phyloP scores from a whole-genome alignment of 2,113 vertebrate genomes.

The Halichoerus grypus region DNA sequence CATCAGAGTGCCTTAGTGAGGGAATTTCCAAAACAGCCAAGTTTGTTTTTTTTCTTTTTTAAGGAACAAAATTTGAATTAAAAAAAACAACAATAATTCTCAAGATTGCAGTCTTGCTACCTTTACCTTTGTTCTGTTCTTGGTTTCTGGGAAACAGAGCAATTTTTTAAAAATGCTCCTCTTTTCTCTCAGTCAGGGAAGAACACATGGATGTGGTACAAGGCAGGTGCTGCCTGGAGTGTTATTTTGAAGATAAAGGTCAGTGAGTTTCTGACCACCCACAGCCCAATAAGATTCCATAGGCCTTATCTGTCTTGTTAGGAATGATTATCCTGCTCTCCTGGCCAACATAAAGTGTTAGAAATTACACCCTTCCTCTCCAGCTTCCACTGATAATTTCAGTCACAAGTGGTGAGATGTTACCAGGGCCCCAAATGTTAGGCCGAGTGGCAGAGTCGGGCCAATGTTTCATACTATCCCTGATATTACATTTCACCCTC shows the following conservation, averaged over 20 bases:
- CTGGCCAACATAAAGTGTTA: neutral
- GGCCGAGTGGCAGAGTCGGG: neutral
- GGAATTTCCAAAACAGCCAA: neutral
- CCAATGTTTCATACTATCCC: neutral
- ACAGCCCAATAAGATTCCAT: neutral
- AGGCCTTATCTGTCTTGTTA: neutral
- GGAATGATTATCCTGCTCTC: neutral
- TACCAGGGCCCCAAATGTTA: neutral
- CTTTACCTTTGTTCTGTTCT: neutral
- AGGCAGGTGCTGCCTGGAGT: neutral
- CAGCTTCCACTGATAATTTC: neutral
- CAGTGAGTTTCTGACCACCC: neutral
- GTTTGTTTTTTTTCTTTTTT: neutral
- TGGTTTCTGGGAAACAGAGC: neutral
- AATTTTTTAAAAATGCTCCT: fast-evolving
- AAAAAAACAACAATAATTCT: neutral
- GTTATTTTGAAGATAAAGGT: neutral
- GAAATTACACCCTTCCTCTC: neutral
- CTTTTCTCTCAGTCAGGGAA: neutral
- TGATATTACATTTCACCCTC: neutral
- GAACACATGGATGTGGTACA: neutral
- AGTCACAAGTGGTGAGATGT: neutral
- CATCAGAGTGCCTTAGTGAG: neutral
- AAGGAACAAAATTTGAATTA: neutral
- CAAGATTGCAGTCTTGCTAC: neutral